A percentile compares a stretch with the other conserved stretches of the same genome.
Evolutionary conservation across 2,797 vertebrate genomes (phyloP).

Genomic region (Gadopsis bispinosus): DNA sequence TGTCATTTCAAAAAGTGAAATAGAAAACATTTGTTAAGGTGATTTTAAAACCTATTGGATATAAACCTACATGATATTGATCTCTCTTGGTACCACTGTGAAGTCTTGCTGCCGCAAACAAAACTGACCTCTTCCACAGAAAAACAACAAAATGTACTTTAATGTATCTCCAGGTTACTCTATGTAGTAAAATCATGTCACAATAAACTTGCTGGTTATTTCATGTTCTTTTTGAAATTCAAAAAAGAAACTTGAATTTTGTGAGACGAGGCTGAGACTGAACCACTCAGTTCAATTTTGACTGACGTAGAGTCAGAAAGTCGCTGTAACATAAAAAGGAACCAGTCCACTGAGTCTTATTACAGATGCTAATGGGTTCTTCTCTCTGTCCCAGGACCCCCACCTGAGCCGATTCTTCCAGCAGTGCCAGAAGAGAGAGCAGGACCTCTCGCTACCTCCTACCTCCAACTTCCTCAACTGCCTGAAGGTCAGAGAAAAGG

Average conservation of each 20-base stretch:
- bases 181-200: not conserved
- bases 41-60: not conserved
- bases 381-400: conserved; percentile 87
- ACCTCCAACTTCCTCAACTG: conserved; percentile 93
- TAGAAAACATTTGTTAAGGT: not conserved
- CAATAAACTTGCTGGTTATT: not conserved
- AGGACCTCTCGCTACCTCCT: conserved; percentile 91
- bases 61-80: not conserved
- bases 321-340: conserved; percentile 25
- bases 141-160: not conserved
- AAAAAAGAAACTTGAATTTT: conserved; percentile 1
- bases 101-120: not conserved
- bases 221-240: not conserved
- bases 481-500: conserved; percentile 89
- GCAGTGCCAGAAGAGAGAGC: conserved; percentile 97
- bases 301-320: not conserved
- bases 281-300: not conserved
- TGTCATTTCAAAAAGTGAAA: not conserved
- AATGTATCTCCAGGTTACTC: not conserved
- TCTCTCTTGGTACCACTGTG: not conserved
- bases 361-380: conserved; percentile 53
- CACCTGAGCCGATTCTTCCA: conserved; percentile 95
- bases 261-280: not conserved
- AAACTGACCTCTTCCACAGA: not conserved
- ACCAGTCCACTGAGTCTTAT: conserved; percentile 44